Evolutionary conservation across 1,140 invertebrate genomes (phyloP), one percentile per base, ranked within the genome.

Genomic region (Myzus persicae): DNA sequence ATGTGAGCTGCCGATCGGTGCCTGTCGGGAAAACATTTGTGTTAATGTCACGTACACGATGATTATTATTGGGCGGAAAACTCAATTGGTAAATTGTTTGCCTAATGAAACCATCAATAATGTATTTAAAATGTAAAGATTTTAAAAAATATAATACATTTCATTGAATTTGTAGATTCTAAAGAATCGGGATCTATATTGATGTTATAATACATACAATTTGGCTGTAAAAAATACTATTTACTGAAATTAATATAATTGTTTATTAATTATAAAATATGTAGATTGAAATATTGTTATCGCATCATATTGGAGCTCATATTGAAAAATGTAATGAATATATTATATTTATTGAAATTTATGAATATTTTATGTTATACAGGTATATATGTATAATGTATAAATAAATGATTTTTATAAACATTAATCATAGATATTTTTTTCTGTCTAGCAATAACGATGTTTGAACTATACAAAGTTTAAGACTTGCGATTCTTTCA

Each of bases 1-100:
- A 84, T 93, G 26, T 93, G 91, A 93, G 91, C 91, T 7, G 91
- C 76, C 36, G 91, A 93, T 8, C 91, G 91, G 1, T 54, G 91
- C 36, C 91, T 93, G 81, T 85, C n/a, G 8, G 6, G 42, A 1
- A 31, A 85, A 44, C 31, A 76, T 1, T 48, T 5, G 14, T 76
- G 6, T 18, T n/a, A 76, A n/a, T 18, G 1, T n/a, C n/a, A 76
- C n/a, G 5, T 76, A 59, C 3, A n/a, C 22, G 20, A n/a, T 76
- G 4, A 76, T n/a, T 4, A 36, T 31, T n/a, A 14, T 76, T 18
- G 0, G 59, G 14, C 7, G 20, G 36, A 76, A 76, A 76, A 76
- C 3, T 18, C 14, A n/a, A 76, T 76, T 31, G 36, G n/a, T 76
- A 76, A 76, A 76, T 18, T 76, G 14, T 20, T 18, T n/a, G n/a